Evolutionary conservation across 2,888 invertebrate genomes (phyloP), one percentile per base, ranked within the genome.

Genomic region (Xestia ashworthii): DNA sequence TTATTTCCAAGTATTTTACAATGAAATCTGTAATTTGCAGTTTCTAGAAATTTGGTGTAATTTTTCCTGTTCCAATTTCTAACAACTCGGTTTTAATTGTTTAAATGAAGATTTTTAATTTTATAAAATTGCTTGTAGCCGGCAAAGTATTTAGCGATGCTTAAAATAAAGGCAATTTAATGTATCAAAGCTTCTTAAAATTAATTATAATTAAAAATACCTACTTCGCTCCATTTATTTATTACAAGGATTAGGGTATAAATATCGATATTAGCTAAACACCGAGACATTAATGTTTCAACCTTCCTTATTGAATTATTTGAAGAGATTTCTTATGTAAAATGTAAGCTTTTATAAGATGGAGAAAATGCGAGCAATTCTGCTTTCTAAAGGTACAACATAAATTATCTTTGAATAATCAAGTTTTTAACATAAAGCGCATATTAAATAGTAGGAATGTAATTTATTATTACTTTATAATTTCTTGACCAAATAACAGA

Each of bases 1-100:
- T 48, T 19, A 46, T 64, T 83, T 68, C 78, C 78, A 68, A 64
- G 78, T n/a, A 76, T 53, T 65, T 65, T 11, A 38, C 0, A 68
- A 38, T 48, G 1, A 38, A 41, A 5, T 77, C 60, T 41, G 32
- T 64, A 32, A 76, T 79, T 68, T 62, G 46, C 32, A 16, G 41
- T 64, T 77, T 60, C n/a, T 19, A 44, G 11, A n/a, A 44, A 41
- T 5, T 32, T 32, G 32, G 1, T 9, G 16, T 22, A 38, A 3
- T 0, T 78, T 83, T 83, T 69, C 68, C 55, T 78, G 83, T 44
- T 82, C n/a, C 32, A 38, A 32, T 22, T 55, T 74, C 4, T 38
- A 19, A 8, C 41, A n/a, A 16, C 16, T n/a, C 25, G 50, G 22
- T 53, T 44, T 9, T 55, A 12, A 55, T 19, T 14, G 25, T 53